These are phyloP conservation scores for Burhinus bistriatus DNA, from an alignment of 2,113 vertebrate genomes.

Conservation along the genomic window DNA sequence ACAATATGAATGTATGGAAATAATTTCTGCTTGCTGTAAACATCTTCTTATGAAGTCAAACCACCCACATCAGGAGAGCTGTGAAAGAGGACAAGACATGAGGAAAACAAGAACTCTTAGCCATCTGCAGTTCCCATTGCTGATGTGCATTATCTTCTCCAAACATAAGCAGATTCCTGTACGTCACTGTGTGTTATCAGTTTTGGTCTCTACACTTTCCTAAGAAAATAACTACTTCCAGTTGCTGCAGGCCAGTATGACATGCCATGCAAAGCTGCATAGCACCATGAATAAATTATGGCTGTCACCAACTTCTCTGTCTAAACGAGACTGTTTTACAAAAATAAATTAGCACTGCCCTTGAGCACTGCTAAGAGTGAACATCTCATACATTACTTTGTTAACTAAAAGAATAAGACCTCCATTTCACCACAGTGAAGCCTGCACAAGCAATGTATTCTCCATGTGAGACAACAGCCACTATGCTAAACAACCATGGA, in stretches of 20 bases:
- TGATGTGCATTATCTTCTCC: neutral
- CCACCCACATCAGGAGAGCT: neutral
- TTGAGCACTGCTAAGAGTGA: constrained; percentile 26
- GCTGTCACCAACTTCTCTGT: constrained; percentile 22
- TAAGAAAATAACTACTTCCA: constrained; percentile 42
- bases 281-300: constrained; percentile 57
- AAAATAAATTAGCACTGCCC: constrained; percentile 55
- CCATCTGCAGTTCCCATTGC: neutral
- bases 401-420: neutral
- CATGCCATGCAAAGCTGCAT: constrained; percentile 22
- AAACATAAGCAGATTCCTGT: constrained; percentile 23
- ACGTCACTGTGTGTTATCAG: neutral
- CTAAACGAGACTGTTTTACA: constrained; percentile 28
- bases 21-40: neutral
- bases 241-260: neutral
- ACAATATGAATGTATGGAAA: neutral
- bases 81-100: neutral
- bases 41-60: neutral
- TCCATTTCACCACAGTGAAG: neutral
- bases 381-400: neutral
- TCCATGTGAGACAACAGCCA: neutral
- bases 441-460: neutral
- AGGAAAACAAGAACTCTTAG: constrained; percentile 18
- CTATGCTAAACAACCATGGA: neutral
- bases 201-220: constrained; percentile 26